phyloP scores from a whole-genome alignment of 2,113 vertebrate species.

The Menura novaehollandiae region DNA sequence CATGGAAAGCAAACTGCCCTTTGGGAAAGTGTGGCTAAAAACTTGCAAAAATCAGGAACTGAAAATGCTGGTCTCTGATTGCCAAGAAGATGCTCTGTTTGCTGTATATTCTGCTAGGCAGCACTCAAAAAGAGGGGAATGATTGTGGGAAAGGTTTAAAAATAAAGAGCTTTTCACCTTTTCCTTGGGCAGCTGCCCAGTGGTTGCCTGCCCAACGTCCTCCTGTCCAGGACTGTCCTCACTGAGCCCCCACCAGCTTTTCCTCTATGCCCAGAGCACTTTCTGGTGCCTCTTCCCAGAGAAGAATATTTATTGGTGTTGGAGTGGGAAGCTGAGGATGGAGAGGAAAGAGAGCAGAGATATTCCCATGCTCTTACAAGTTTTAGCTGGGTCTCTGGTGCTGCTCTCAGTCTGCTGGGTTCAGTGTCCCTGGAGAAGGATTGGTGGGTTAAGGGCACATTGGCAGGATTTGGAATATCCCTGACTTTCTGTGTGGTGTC shows the following conservation, averaged over 20 bases:
- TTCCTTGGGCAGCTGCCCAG: not conserved
- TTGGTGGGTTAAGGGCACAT: not conserved
- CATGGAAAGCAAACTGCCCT: not conserved
- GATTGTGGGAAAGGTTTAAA: not conserved
- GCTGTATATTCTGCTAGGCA: not conserved
- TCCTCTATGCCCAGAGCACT: not conserved
- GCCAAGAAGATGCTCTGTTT: fast-evolving
- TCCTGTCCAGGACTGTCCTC: not conserved
- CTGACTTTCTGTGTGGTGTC: not conserved
- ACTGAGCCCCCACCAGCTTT: not conserved
- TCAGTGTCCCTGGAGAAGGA: not conserved
- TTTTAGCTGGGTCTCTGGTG: not conserved
- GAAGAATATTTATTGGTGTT: not conserved
- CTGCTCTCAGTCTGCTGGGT: not conserved
- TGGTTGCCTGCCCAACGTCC: not conserved
- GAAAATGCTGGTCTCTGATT: not conserved
- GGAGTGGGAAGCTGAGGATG: not conserved
- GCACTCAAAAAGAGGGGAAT: not conserved
- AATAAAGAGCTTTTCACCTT: not conserved
- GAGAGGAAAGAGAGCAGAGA: not conserved
- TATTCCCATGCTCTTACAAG: not conserved
- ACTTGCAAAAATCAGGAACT: not conserved
- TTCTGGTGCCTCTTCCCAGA: not conserved
- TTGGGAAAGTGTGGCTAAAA: slow-evolving; percentile 31
- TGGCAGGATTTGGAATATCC: not conserved